A percentile compares a stretch with the other conserved stretches of the same genome.
These are phyloP conservation scores for Drosophila willistoni DNA, from an alignment of 1,140 invertebrate species.

Conservation along the genomic window DNA sequence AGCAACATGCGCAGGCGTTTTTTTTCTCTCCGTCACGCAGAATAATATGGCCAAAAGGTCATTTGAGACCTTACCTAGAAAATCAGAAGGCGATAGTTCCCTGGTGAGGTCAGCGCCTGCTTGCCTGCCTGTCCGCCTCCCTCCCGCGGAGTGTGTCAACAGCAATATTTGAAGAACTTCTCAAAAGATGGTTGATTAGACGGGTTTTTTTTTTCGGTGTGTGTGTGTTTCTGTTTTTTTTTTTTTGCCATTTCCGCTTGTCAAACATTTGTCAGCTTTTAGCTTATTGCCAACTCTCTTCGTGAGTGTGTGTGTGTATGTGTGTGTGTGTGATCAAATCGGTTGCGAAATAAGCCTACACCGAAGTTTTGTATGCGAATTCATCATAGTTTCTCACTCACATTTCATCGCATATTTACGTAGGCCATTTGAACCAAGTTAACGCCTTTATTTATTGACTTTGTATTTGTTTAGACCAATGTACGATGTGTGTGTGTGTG, in stretches of 20 bases:
- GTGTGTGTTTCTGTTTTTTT: slow-evolving; percentile 36
- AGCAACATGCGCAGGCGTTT: slow-evolving; percentile 53
- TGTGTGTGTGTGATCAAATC: slow-evolving; percentile 30
- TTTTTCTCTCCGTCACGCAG: slow-evolving; percentile 34
- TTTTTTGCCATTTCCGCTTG: slow-evolving; percentile 73
- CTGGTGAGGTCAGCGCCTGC: background rate
- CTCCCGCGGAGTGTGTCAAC: background rate
- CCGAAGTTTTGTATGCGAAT: slow-evolving; percentile 34
- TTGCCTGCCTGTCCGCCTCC: background rate
- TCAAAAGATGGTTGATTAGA: slow-evolving; percentile 5
- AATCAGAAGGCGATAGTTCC: background rate
- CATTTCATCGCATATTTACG: slow-evolving; percentile 77
- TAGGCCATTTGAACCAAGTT: slow-evolving; percentile 76
- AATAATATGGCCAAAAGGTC: slow-evolving; percentile 15
- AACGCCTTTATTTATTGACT: slow-evolving; percentile 79
- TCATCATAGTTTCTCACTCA: slow-evolving; percentile 59
- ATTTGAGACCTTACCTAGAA: slow-evolving; percentile 33
- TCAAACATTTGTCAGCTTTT: slow-evolving; percentile 79
- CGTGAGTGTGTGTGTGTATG: slow-evolving; percentile 19
- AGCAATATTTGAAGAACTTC: background rate
- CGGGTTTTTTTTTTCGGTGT: slow-evolving; percentile 32
- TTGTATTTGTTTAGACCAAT: slow-evolving; percentile 65
- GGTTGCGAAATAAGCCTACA: slow-evolving; percentile 74
- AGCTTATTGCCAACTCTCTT: slow-evolving; percentile 69
- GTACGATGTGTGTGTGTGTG: slow-evolving; percentile 14